Evolutionary conservation across 2,113 vertebrate genomes (phyloP).

Genomic region (Dipodomys stephensi): DNA sequence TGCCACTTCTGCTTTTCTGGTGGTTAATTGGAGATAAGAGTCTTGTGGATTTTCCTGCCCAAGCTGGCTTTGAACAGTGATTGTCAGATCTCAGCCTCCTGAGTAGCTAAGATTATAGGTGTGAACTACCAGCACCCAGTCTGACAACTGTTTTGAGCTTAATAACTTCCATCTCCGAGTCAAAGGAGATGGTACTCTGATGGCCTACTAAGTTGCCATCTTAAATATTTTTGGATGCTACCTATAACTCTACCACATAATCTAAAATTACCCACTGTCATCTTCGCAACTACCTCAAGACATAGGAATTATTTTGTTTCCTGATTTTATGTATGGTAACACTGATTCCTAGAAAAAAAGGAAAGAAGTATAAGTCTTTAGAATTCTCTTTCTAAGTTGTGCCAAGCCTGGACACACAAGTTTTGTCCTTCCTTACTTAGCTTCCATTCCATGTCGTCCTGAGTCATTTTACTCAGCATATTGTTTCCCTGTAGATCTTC

Average conservation of each 20-base stretch:
- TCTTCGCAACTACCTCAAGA: neutral
- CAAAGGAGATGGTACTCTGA: neutral
- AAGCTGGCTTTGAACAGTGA: too few relatives aligned
- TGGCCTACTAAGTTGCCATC: neutral
- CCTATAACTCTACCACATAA: neutral
- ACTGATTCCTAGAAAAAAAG: neutral
- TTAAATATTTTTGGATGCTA: neutral
- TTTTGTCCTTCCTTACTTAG: neutral
- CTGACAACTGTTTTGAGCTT: neutral
- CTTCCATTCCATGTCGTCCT: neutral
- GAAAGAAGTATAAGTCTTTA: neutral
- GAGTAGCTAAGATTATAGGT: too few relatives aligned
- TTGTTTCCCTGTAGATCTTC: neutral
- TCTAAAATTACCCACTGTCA: neutral
- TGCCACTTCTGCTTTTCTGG: too few relatives aligned
- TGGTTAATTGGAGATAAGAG: too few relatives aligned
- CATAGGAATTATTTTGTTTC: neutral
- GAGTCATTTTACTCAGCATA: conserved; percentile 1
- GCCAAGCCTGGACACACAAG: neutral
- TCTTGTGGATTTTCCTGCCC: too few relatives aligned
- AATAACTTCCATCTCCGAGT: neutral
- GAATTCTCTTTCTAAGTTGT: neutral
- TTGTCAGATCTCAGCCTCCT: too few relatives aligned
- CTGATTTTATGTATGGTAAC: neutral
- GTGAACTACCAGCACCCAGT: too few relatives aligned